A percentile compares a stretch with the other conserved stretches of the same genome.
Evolutionary conservation across 2,888 invertebrate species (phyloP).

Genomic region (Caenorhabditis virilis): DNA sequence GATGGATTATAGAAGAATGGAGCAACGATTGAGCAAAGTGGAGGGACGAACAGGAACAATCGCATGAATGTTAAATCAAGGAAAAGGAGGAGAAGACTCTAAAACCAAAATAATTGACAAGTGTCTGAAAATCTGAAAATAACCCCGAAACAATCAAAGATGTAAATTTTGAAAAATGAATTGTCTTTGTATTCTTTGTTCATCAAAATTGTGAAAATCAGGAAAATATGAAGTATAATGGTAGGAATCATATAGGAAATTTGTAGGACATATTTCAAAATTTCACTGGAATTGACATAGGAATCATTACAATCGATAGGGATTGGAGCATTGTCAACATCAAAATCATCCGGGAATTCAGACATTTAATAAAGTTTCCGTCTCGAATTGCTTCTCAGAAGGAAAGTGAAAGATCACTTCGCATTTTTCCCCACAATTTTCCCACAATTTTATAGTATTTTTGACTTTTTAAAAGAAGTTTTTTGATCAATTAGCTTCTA

Average conservation of each 20-base stretch:
- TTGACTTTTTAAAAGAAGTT: too few relatives aligned
- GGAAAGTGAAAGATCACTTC: too few relatives aligned
- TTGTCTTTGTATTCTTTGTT: not conserved
- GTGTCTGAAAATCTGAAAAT: not conserved
- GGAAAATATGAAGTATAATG: not conserved
- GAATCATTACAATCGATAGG: not conserved
- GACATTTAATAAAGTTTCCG: too few relatives aligned
- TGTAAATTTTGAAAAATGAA: not conserved
- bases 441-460: too few relatives aligned
- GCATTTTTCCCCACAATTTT: too few relatives aligned
- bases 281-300: not conserved
- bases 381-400: too few relatives aligned
- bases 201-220: not conserved
- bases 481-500: too few relatives aligned
- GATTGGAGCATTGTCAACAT: not conserved
- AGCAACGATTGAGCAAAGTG: not conserved
- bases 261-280: not conserved
- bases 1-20: not conserved
- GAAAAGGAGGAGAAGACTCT: not conserved
- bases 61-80: not conserved
- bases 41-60: conserved; percentile 5
- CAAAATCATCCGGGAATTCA: too few relatives aligned
- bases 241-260: not conserved
- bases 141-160: not conserved
- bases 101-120: not conserved